Evolutionary conservation across 2,888 invertebrate genomes (phyloP), one percentile per base, ranked within the genome.

Genomic region (Conops quadrifasciatus): DNA sequence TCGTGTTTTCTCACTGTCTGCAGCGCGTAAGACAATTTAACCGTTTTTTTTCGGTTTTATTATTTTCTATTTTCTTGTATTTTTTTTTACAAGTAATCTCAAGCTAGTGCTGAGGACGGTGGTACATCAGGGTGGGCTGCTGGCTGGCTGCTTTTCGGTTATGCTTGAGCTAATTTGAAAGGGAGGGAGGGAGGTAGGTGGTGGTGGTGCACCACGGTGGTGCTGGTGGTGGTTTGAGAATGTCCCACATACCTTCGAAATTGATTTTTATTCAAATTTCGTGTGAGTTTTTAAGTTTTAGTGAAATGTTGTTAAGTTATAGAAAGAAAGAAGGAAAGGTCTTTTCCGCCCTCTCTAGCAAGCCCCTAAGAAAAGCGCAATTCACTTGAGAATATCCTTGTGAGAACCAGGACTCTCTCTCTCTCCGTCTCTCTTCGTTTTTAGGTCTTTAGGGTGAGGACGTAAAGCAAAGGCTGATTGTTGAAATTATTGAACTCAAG

Each of bases 41-140:
- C 45, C 19, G 47, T 59, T 58, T 11, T 16, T 45, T n/a, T 2
- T 26, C 24, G 24, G 56, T 45, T 73, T 71, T 77, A 78, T 75
- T 75, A 78, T 77, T 77, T 79, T 78, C 73, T 74, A 74, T 75
- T 73, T 78, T 74, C 64, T 36, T 47, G 51, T 56, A 45, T 26
- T 45, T 64, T 63, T 58, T 67, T 63, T n/a, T n/a, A n/a, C n/a
- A n/a, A n/a, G n/a, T n/a, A n/a, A 49, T 56, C 67, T 62, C 53
- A 51, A 60, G 45, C 56, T 62, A 43, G 47, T 49, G 59, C 26
- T 63, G 63, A 68, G 9, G 4, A 49, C 68, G 47, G 30, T 53
- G 28, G 28, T 26, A 15, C 26, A 58, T 58, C 11, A 36, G 21
- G 13, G 16, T 59, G n/a, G 26, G 45, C 56, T 26, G 59, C 66